phyloP scores from a whole-genome alignment of 1,140 invertebrate species.

The Hypothenemus hampei region DNA sequence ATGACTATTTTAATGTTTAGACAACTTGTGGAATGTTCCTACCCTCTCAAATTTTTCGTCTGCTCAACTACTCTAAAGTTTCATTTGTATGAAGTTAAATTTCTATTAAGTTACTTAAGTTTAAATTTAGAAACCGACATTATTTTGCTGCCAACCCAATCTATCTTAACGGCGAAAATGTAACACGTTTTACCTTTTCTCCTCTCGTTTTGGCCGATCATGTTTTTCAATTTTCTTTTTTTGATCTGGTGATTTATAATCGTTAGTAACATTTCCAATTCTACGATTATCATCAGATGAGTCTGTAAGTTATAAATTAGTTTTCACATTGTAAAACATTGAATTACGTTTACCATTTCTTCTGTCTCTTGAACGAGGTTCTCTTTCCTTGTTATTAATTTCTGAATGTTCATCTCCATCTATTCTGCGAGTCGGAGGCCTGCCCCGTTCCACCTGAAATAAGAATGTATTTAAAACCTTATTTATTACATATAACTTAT shows the following conservation, averaged over 20 bases:
- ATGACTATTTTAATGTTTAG: too few species aligned
- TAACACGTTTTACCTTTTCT: slow-evolving; percentile 36
- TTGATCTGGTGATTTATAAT: slow-evolving; percentile 24
- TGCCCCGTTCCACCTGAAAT: slow-evolving; percentile 11
- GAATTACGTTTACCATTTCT: slow-evolving; percentile 2
- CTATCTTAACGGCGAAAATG: too few species aligned
- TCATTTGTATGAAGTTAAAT: too few species aligned
- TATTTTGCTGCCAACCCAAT: too few species aligned
- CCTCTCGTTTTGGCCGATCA: slow-evolving; percentile 28
- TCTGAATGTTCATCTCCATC: slow-evolving; percentile 4
- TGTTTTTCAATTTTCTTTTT: slow-evolving; percentile 22
- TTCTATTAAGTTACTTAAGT: too few species aligned
- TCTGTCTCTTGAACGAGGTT: slow-evolving; percentile 8
- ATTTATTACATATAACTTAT: background rate
- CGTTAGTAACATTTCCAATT: slow-evolving; percentile 3
- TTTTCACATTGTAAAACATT: background rate
- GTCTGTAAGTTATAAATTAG: slow-evolving; percentile 6
- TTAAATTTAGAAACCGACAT: too few species aligned
- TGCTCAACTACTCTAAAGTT: too few species aligned
- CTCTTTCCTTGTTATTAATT: slow-evolving; percentile 5
- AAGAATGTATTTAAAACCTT: background rate
- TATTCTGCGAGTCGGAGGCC: background rate
- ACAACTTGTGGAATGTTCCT: too few species aligned
- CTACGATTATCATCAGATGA: slow-evolving; percentile 24
- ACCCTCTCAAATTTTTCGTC: too few species aligned